Base-by-base conservation (phyloP, 2,797 vertebrate genomes). In the Hypotaenidia okinawae region DNA sequence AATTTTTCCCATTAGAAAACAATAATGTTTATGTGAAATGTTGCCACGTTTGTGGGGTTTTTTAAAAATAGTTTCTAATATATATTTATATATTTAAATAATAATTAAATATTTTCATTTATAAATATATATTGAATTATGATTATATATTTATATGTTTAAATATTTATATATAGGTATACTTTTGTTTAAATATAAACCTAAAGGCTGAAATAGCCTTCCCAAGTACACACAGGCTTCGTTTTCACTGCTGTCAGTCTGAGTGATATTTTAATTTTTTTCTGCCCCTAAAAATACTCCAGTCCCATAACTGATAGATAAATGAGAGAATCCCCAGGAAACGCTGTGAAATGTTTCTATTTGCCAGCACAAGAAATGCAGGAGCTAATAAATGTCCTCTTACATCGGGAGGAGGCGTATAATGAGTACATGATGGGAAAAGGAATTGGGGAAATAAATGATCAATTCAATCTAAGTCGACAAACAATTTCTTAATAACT, bases 381-480 rank as follows among this genome's bases (percentile, higher is more conserved):
- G 96, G 47, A 96, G 96, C 97, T 97, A 98, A 98, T 98, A 97
- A 98, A 98, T 96, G 97, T 97, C 97, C 95, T 32, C 87, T 97
- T 95, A 62, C 81, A 97, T 98, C 97, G 96, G 91, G 97, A 97
- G 97, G 93, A 97, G 97, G 97, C 78, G 70, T 95, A 84, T 97
- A 98, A 98, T 97, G 98, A 98, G 97, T 96, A 98, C 97, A 98
- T 98, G 98, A 98, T 98, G 97, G 97, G 96, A 96, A 95, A 97
- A 97, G 90, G 91, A 96, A 96, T 97, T 95, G 85, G 6, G 95
- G 94, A 98, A 98, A 97, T 93, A 97, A 97, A 98, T 95, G 97
- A 97, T 97, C 97, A 90, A 61, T 96, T 90, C 96, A 49, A 93
- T 97, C 88, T 88, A 74, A 96, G 95, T 69, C 73, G 96, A 98